Conservation (phyloP, 1,140 invertebrate species). For the Drosophila ambigua region DNA sequence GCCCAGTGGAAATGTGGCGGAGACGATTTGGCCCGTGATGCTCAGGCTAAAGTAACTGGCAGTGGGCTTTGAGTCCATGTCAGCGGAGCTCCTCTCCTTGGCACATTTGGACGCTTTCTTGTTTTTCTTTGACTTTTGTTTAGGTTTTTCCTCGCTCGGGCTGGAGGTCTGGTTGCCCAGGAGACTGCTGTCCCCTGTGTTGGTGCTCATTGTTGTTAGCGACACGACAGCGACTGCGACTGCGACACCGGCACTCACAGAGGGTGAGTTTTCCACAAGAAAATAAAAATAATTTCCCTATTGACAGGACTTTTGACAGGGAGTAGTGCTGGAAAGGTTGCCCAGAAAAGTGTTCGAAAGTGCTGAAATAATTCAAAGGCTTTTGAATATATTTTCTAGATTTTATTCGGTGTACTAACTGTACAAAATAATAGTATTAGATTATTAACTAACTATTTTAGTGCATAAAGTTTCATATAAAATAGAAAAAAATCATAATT, state of each 20-base stretch:
- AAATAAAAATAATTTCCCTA: constrained; percentile 9
- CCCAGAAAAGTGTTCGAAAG: too few species aligned
- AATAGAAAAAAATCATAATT: background rate
- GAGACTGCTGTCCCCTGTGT: constrained; percentile 48
- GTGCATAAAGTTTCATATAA: background rate
- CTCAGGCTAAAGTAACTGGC: constrained; percentile 72
- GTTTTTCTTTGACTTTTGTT: constrained; percentile 33
- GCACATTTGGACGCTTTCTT: constrained; percentile 22
- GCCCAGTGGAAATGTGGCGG: constrained; percentile 76
- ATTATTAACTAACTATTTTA: too few species aligned
- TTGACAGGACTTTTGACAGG: background rate
- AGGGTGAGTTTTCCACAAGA: constrained; percentile 24
- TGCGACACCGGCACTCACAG: background rate
- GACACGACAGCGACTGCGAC: background rate
- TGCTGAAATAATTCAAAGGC: background rate
- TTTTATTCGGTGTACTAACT: too few species aligned
- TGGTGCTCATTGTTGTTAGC: constrained; percentile 41
- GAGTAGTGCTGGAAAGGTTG: constrained; percentile 48
- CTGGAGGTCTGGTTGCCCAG: constrained; percentile 48
- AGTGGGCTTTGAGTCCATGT: constrained; percentile 44
- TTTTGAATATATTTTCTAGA: background rate
- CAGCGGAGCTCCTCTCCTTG: constrained; percentile 4
- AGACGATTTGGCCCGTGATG: constrained; percentile 78
- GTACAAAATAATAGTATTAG: too few species aligned
- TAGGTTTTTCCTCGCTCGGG: constrained; percentile 35